phyloP scores from a whole-genome alignment of 2,888 invertebrate species.

The Epiblema foenella region DNA sequence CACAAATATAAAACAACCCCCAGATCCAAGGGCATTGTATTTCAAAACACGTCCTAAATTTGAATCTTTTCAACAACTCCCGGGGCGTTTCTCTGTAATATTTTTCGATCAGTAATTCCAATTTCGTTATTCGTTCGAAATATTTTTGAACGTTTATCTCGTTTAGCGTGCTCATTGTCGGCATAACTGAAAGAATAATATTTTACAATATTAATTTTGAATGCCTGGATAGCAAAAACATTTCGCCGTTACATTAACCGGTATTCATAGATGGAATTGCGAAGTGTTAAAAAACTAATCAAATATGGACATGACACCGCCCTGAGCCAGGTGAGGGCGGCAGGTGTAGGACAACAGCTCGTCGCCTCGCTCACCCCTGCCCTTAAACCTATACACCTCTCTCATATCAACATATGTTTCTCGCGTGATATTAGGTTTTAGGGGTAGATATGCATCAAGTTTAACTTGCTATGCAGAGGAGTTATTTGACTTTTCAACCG shows the following conservation, averaged over 20 bases:
- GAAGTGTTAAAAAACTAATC: slow-evolving; percentile 76
- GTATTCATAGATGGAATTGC: slow-evolving; percentile 69
- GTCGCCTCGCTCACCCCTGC: slow-evolving; percentile 65
- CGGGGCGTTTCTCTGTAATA: slow-evolving; percentile 32
- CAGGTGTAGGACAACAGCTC: slow-evolving; percentile 76
- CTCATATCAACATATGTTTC: slow-evolving; percentile 67
- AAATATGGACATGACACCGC: slow-evolving; percentile 70
- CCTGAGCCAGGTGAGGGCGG: slow-evolving; percentile 74
- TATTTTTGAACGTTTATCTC: slow-evolving; percentile 30
- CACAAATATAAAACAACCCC: slow-evolving; percentile 41
- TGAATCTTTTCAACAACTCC: slow-evolving; percentile 42
- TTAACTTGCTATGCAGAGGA: slow-evolving; percentile 58
- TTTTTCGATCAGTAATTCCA: slow-evolving; percentile 40
- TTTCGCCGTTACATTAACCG: slow-evolving; percentile 3
- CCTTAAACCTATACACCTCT: slow-evolving; percentile 50
- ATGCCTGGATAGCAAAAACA: slow-evolving; percentile 13
- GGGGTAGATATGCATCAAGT: slow-evolving; percentile 67
- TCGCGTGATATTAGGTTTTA: slow-evolving; percentile 63
- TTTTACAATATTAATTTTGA: not conserved
- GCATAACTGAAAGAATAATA: slow-evolving; percentile 11
- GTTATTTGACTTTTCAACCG: slow-evolving; percentile 69
- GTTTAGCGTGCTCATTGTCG: slow-evolving; percentile 21
- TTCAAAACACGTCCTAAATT: slow-evolving; percentile 44
- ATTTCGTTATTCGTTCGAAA: slow-evolving; percentile 32
- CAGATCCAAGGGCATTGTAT: slow-evolving; percentile 40